Evolutionary conservation across 2,113 vertebrate species (phyloP).

Genomic region (Carlito syrichta): DNA sequence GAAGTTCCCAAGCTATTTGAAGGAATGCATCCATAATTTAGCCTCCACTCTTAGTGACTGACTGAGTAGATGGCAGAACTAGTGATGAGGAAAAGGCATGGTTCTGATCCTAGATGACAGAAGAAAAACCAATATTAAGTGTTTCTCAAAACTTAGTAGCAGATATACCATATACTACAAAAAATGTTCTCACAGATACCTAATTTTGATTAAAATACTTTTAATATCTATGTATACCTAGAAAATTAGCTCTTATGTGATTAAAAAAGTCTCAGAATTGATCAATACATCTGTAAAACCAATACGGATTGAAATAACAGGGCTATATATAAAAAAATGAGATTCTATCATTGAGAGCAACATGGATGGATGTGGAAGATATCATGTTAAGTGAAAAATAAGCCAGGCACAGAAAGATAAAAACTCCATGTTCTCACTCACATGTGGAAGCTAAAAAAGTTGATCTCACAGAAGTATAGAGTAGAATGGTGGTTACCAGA

Average conservation of each 20-base stretch:
- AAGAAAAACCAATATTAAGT: not conserved
- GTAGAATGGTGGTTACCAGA: not conserved
- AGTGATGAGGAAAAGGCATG: accelerated
- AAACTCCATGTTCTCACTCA: not conserved
- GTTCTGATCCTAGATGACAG: not conserved
- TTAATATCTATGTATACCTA: not conserved
- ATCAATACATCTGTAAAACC: not conserved
- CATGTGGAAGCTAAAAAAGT: not conserved
- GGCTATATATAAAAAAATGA: not conserved
- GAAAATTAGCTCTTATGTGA: not conserved
- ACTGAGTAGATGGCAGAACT: not conserved
- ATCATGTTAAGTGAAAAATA: not conserved
- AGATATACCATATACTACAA: too few relatives aligned
- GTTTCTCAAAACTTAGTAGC: not conserved
- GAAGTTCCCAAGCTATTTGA: not conserved
- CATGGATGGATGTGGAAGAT: not conserved
- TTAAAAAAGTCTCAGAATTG: not conserved
- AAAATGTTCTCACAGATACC: not conserved
- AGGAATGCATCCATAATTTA: not conserved
- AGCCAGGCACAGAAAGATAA: not conserved
- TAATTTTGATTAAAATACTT: not conserved
- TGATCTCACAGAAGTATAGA: not conserved
- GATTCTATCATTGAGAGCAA: not conserved
- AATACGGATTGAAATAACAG: not conserved
- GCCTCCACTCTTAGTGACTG: not conserved